Evolutionary conservation across 2,888 invertebrate genomes (phyloP), one percentile per base, ranked within the genome.

Genomic region (Drosophila koepferae): DNA sequence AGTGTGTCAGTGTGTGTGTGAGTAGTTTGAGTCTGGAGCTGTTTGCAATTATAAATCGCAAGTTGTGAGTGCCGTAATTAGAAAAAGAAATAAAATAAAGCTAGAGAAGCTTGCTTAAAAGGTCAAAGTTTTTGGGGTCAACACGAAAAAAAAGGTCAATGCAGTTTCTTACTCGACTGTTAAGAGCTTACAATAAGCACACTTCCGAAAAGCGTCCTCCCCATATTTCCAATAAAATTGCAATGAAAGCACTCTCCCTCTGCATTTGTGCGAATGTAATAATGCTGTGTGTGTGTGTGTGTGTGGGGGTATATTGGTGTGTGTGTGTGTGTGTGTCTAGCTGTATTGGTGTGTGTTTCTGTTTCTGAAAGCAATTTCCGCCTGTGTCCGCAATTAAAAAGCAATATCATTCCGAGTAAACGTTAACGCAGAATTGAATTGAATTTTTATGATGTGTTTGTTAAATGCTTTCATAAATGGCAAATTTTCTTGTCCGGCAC

Each of bases 331-430:
- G 34, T n/a, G 34, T 68, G 72, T 60, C 48, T 40, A 34, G 23
- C 3, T 40, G 49, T 49, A 54, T 23, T 14, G 44, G 20, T 43
- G 28, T 66, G 44, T 44, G 71, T 59, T 49, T 61, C 74, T 67
- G 75, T 67, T 59, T 76, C 68, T 73, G 77, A 86, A 83, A 77
- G 84, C 88, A 90, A 91, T 91, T 90, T 91, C 86, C 90, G 82
- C 82, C 81, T 82, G 81, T 86, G 86, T 81, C 91, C 88, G 87
- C 91, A 91, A 91, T 91, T 91, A 91, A 91, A 89, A 89, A 90
- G 89, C 89, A 88, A 90, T 90, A 89, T 80, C 82, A 83, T 76
- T 64, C 77, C 53, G 62, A 74, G 74, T 63, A 77, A 71, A 78
- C 81, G 74, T 77, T 80, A 86, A 81, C 79, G 78, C 79, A 82